These are phyloP conservation scores for Sipha flava DNA, from an alignment of 1,140 invertebrate species.

Conservation along the genomic window DNA sequence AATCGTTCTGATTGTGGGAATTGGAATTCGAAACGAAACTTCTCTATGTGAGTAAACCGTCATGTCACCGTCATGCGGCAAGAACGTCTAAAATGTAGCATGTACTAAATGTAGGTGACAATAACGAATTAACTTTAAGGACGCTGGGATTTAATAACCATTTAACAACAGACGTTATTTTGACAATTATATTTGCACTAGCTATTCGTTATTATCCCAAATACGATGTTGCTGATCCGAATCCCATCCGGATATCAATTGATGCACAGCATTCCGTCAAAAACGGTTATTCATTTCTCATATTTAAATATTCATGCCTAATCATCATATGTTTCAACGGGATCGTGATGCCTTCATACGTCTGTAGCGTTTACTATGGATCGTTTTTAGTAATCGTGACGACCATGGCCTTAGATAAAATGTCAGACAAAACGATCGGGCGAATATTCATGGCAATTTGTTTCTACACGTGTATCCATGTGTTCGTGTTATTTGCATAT, in stretches of 20 bases:
- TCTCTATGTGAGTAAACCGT: background rate
- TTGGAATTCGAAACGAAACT: background rate
- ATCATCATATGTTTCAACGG: background rate
- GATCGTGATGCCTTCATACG: background rate
- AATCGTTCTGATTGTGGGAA: too few species aligned
- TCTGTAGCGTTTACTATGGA: background rate
- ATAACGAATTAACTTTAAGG: background rate
- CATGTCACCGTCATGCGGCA: background rate
- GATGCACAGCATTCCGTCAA: too few species aligned
- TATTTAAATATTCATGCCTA: background rate
- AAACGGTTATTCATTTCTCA: background rate
- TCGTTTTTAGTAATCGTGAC: background rate
- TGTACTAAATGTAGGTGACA: background rate
- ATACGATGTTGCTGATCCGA: background rate
- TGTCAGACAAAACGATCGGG: background rate
- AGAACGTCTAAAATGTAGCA: background rate
- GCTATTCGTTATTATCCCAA: background rate
- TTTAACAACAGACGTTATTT: background rate
- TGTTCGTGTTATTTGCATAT: background rate
- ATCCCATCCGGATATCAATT: too few species aligned
- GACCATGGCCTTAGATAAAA: background rate
- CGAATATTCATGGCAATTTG: background rate
- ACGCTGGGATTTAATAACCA: background rate
- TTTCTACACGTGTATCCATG: background rate
- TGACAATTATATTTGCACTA: background rate